A percentile compares a stretch with the other conserved stretches of the same genome.
Conservation (phyloP, 1,140 invertebrate species). For the Zaprionus taronus region DNA sequence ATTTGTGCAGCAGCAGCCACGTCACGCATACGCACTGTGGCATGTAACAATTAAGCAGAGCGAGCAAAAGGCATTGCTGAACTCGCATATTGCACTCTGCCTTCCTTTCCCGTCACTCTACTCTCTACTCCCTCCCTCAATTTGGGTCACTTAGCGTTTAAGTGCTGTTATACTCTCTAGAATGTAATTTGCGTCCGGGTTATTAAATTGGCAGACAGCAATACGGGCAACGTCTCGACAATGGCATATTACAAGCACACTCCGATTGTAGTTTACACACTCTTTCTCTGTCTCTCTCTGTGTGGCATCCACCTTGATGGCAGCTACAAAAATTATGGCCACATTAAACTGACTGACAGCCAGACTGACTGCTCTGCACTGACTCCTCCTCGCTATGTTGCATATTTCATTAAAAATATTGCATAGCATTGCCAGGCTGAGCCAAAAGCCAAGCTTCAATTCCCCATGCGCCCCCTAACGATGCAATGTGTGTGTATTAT, state of each 20-base stretch:
- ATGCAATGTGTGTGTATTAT: slow-evolving; percentile 34
- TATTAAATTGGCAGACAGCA: slow-evolving; percentile 74
- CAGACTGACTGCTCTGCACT: background rate
- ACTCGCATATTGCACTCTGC: slow-evolving; percentile 46
- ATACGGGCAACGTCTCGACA: slow-evolving; percentile 49
- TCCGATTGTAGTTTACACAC: slow-evolving; percentile 45
- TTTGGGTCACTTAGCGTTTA: slow-evolving; percentile 73
- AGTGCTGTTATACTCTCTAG: slow-evolving; percentile 43
- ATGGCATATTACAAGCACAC: slow-evolving; percentile 62
- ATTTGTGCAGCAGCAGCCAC: slow-evolving; percentile 27
- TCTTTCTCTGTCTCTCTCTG: slow-evolving; percentile 2
- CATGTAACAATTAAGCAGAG: slow-evolving; percentile 29
- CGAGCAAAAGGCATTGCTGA: slow-evolving; percentile 24
- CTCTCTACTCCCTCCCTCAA: slow-evolving; percentile 43
- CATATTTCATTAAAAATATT: slow-evolving; percentile 82
- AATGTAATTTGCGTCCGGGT: slow-evolving; percentile 67
- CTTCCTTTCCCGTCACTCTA: background rate
- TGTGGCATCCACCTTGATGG: slow-evolving; percentile 3
- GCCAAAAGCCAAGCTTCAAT: slow-evolving; percentile 27
- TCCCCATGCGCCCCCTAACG: slow-evolving; percentile 24
- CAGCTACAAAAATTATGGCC: slow-evolving; percentile 48
- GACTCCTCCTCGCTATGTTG: slow-evolving; percentile 39
- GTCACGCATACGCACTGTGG: slow-evolving; percentile 69
- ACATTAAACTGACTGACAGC: slow-evolving; percentile 27
- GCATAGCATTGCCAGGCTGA: slow-evolving; percentile 45